A percentile compares a stretch with the other conserved stretches of the same genome.
Conservation (phyloP, 1,140 invertebrate species). For the Bombus waltoni region DNA sequence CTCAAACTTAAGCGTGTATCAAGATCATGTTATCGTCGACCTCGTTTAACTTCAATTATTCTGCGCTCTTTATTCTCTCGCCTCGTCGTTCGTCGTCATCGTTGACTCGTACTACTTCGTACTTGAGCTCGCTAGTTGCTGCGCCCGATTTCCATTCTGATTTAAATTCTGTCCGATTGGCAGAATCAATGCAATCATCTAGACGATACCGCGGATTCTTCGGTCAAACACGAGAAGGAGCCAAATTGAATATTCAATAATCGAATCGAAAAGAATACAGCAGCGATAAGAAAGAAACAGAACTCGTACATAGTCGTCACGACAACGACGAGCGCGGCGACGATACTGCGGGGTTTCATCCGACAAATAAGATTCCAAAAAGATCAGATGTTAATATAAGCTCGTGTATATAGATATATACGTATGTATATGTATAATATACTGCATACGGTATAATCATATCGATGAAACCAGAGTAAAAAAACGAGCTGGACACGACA, state of each 20-base stretch:
- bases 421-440: not conserved
- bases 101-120: not conserved
- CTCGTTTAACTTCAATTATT: not conserved
- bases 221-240: not conserved
- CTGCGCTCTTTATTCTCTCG: not conserved
- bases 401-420: not conserved
- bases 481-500: slow-evolving; percentile 2
- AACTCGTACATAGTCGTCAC: not conserved
- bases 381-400: not conserved
- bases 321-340: slow-evolving; percentile 9
- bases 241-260: not conserved
- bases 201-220: not conserved
- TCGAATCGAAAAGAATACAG: not conserved
- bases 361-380: slow-evolving; percentile 34
- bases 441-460: not conserved
- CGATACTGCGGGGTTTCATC: slow-evolving; percentile 25
- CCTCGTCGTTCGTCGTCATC: not conserved
- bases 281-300: not conserved
- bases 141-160: not conserved
- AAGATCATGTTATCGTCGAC: slow-evolving; percentile 26
- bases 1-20: slow-evolving; percentile 24
- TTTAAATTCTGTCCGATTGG: not conserved
- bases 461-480: not conserved
- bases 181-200: not conserved
- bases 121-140: not conserved